Conservation (phyloP, 1,140 invertebrate genomes). For the Scylla paramamosain region DNA sequence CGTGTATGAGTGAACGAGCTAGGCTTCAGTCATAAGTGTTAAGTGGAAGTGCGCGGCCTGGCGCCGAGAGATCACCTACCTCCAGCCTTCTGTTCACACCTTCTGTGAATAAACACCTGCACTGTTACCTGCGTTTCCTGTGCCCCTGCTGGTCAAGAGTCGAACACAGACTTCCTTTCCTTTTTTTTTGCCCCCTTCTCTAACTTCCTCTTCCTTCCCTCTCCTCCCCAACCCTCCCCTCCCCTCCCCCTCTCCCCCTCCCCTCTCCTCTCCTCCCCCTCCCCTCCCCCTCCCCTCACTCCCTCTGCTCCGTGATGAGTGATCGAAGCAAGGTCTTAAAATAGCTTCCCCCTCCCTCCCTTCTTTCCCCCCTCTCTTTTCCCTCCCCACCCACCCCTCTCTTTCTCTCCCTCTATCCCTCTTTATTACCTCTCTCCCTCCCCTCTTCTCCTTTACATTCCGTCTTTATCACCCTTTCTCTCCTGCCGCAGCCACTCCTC, state of each 20-base stretch:
- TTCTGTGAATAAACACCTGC: no score
- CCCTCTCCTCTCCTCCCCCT: no score
- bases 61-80: no score
- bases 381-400: background rate
- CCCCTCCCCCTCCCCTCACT: no score
- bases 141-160: no score
- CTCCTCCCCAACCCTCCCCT: background rate
- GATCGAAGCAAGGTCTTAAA: slow-evolving; percentile 2
- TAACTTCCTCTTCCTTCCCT: background rate
- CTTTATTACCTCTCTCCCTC: background rate
- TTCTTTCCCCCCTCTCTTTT: background rate
- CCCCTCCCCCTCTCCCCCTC: background rate
- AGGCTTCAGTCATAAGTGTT: no score
- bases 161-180: background rate
- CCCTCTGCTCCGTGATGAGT: background rate
- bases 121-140: no score
- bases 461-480: background rate
- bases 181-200: background rate
- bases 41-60: no score
- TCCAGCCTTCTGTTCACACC: no score
- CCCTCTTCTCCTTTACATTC: background rate
- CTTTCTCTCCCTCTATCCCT: background rate
- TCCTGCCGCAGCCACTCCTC: background rate
- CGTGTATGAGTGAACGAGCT: no score
- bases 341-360: background rate